These are phyloP conservation scores for Diplodus puntazzo DNA, from an alignment of 2,797 vertebrate species.

Conservation along the genomic window DNA sequence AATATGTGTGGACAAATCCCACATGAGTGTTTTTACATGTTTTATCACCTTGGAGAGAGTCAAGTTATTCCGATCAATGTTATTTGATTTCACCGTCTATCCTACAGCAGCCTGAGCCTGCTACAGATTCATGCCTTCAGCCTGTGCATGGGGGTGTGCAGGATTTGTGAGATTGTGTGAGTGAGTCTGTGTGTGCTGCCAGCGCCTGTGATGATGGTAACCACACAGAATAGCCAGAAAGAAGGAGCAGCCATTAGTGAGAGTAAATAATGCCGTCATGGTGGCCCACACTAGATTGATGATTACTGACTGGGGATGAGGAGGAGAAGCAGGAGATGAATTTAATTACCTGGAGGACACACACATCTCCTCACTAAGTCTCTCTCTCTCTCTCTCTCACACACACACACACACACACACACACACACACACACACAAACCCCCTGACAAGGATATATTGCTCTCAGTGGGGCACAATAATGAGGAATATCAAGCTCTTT, in stretches of 20 bases:
- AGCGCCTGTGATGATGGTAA: slow-evolving; percentile 68
- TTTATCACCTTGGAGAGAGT: slow-evolving; percentile 8
- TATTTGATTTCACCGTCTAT: slow-evolving; percentile 7
- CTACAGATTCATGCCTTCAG: slow-evolving; percentile 41
- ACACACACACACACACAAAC: slow-evolving; percentile 20
- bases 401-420: too few species aligned
- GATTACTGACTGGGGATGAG: slow-evolving; percentile 79
- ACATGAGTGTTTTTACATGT: background rate
- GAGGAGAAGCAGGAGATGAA: slow-evolving; percentile 82
- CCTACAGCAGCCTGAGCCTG: slow-evolving; percentile 12
- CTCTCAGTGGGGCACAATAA: slow-evolving; percentile 62
- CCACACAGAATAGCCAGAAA: slow-evolving; percentile 70
- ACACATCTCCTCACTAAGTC: slow-evolving; percentile 56
- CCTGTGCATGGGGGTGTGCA: slow-evolving; percentile 28
- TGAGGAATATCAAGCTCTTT: slow-evolving; percentile 66
- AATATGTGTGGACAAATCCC: slow-evolving; percentile 7
- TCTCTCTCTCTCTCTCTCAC: slow-evolving; percentile 23
- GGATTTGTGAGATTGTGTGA: slow-evolving; percentile 16
- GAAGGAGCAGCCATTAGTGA: slow-evolving; percentile 85
- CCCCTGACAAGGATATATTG: slow-evolving; percentile 69
- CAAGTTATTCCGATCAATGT: slow-evolving; percentile 25
- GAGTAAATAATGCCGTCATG: slow-evolving; percentile 88
- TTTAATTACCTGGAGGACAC: slow-evolving; percentile 87
- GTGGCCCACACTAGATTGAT: slow-evolving; percentile 84
- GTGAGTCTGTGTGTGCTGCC: slow-evolving; percentile 40